Evolutionary conservation across 2,797 vertebrate genomes (phyloP), one percentile per base, ranked within the genome.

Genomic region (Odontamblyopus rebecca): DNA sequence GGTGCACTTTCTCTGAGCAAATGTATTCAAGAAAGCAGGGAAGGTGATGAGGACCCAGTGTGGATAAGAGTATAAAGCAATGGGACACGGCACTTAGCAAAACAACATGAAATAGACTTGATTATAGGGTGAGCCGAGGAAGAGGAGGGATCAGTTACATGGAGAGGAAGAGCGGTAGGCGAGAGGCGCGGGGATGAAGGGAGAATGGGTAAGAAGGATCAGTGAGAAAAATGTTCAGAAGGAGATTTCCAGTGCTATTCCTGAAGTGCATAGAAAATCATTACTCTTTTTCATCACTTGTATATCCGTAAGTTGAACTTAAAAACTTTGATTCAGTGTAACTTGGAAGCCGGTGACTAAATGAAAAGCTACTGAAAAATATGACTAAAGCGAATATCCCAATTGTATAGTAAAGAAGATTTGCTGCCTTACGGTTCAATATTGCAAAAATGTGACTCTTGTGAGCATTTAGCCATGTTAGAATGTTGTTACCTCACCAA

Each of bases 81-180:
- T 1, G 59, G 73, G 54, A 83, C 75, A 67, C 56, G 71, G 69
- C 73, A 80, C 77, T 87, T 82, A 76, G 72, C 70, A 75, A 73
- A 88, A 82, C 79, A 80, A 82, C 83, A 86, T 84, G 76, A 91
- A 87, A 83, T 82, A 86, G 80, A 87, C 82, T 86, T 85, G 82
- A 90, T 86, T 87, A 86, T 73, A 76, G 80, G 79, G 53, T 56
- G 77, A 87, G 81, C 68, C 57, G 77, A 81, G 80, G 72, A 74
- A 78, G 70, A 82, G 76, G 73, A 78, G 73, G 74, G 50, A 75
- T 73, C 80, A 74, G 76, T 88, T 79, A 87, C 73, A 72, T 44
- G 74, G 54, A 78, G 74, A 87, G 68, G 79, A 78, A 78, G 75
- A 76, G 72, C 53, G 72, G 74, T 27, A 60, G 57, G 79, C 53